These are phyloP conservation scores for Ophioderma brevispina DNA, from an alignment of 35 echinoderm and acorn worm species.

Conservation along the genomic window DNA sequence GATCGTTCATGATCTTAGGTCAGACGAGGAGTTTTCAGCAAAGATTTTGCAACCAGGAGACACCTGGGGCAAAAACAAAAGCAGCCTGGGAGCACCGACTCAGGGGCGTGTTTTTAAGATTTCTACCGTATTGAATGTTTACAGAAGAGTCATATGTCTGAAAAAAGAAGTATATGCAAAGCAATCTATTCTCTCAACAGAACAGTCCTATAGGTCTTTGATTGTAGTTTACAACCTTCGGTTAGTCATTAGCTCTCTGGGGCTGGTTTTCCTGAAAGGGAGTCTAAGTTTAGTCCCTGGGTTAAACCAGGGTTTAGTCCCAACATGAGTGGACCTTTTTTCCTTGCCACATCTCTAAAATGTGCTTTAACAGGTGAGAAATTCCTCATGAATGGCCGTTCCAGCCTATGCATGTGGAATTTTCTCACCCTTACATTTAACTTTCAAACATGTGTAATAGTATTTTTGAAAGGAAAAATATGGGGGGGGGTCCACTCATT, in stretches of 20 bases:
- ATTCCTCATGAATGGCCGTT: too few relatives aligned
- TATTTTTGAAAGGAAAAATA: too few relatives aligned
- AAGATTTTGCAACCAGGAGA: constrained; percentile 21
- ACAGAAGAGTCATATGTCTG: constrained; percentile 89
- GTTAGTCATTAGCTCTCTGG: too few relatives aligned
- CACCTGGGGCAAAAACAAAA: constrained; percentile 59
- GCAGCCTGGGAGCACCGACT: constrained; percentile 33
- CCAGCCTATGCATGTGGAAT: too few relatives aligned
- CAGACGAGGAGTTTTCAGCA: constrained; percentile 19
- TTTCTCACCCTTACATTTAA: too few relatives aligned
- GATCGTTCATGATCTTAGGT: constrained; percentile 55
- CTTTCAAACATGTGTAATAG: too few relatives aligned
- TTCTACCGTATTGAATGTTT: constrained; percentile 71
- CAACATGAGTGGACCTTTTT: neutral
- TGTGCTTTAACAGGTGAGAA: too few relatives aligned
- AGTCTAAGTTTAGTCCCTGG: neutral
- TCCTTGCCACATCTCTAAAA: too few relatives aligned
- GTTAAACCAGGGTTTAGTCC: neutral
- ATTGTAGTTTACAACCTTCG: too few relatives aligned
- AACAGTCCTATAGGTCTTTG: neutral
- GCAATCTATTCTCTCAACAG: neutral
- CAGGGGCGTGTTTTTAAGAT: constrained; percentile 45
- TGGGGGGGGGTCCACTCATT: too few relatives aligned
- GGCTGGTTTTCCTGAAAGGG: neutral
- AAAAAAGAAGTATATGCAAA: neutral